These are phyloP conservation scores for Petrosia ficiformis DNA, from an alignment of 37 sponge, comb jelly and placozoan genomes.

Conservation along the genomic window DNA sequence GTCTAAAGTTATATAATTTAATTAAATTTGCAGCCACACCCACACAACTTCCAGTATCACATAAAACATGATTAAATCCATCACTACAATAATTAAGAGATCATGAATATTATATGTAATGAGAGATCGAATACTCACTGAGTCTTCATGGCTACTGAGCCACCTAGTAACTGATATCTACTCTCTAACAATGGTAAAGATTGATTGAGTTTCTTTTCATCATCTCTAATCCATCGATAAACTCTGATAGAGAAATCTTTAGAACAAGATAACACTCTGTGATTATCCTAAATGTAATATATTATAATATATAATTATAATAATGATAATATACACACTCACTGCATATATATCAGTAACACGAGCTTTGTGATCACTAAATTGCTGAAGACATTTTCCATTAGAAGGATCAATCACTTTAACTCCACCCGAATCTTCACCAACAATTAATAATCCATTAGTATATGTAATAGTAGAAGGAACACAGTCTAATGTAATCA, in stretches of 20 bases:
- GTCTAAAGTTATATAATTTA: constrained; percentile 61
- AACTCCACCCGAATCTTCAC: constrained; percentile 25
- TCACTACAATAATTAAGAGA: constrained; percentile 35
- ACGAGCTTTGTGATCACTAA: constrained; percentile 46
- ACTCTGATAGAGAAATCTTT: constrained; percentile 82
- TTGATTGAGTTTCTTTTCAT: too few relatives aligned
- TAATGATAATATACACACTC: constrained; percentile 3
- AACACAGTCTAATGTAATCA: background rate
- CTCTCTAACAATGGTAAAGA: constrained; percentile 43
- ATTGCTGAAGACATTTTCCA: constrained; percentile 12
- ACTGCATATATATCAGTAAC: constrained; percentile 61
- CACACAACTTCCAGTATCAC: constrained; percentile 52
- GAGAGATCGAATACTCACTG: constrained; percentile 38
- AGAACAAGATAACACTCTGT: constrained; percentile 73
- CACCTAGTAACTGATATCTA: constrained; percentile 79
- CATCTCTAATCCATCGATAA: constrained; percentile 53
- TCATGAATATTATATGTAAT: background rate
- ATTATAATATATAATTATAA: background rate
- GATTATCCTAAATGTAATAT: constrained; percentile 36
- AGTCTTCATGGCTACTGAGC: constrained; percentile 73
- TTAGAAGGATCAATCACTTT: constrained; percentile 13
- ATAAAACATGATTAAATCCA: constrained; percentile 64
- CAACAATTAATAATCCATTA: constrained; percentile 23
- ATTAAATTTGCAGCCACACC: constrained; percentile 65
- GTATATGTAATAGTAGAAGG: background rate